Evolutionary conservation across 2,113 vertebrate genomes (phyloP), one percentile per base, ranked within the genome.

Genomic region (Actenoides hombroni): DNA sequence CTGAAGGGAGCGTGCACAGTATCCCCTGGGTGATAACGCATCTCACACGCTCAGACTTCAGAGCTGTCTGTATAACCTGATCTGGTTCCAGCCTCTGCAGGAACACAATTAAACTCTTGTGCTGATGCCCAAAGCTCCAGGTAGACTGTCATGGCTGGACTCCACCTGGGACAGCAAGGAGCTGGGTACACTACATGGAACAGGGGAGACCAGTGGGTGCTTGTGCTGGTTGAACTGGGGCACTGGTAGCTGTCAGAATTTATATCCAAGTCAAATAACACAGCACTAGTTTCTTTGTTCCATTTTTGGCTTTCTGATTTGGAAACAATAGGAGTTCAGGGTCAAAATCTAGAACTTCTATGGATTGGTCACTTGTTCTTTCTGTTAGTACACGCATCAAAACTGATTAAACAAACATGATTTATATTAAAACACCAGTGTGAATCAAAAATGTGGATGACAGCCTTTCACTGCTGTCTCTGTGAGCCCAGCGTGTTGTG

Each of bases 231-330:
- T 88, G 44, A 44, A 24, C 80, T 86, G 83, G 44, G 63, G 11
- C 71, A n/a, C 24, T 73, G 49, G 33, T 31, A 39, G 7, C 71
- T 42, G 13, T 48, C 29, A 42, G 37, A 37, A 33, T 83, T 86
- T 59, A 23, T 29, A 26, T 35, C 46, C 19, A 87, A 29, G 24
- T 70, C 68, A 78, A 8, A 56, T 35, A 69, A 28, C 33, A 13
- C 51, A n/a, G 68, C 2, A 1, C 28, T 81, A 16, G 14, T 65
- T 74, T 35, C 53, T 25, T 68, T 0, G 0, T 33, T 91, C 86
- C 29, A 33, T 12, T 83, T 71, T 88, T 57, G 33, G 46, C 68
- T 67, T 88, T 80, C 75, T 74, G 46, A 42, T 74, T 83, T 77
- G 59, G 59, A 81, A 88, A 70, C 83, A 53, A 75, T 5, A 54